Evolutionary conservation across 2,113 vertebrate species (phyloP).

Genomic region (Hypomesus transpacificus): DNA sequence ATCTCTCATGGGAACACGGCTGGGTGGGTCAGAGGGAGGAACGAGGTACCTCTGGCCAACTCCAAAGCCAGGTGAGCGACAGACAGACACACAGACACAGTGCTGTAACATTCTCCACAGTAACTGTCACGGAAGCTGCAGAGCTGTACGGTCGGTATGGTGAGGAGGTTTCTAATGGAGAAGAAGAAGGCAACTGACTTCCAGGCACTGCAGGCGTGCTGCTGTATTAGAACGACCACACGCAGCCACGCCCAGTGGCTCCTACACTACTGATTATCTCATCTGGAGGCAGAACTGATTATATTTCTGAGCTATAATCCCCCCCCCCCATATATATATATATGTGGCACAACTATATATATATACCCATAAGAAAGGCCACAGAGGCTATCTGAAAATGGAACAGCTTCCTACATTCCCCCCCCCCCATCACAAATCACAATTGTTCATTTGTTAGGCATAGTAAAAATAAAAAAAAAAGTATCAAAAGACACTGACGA

Average conservation of each 20-base stretch:
- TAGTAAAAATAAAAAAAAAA: constrained; percentile 53
- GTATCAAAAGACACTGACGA: constrained; percentile 33
- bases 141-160: constrained; percentile 39
- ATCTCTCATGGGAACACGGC: too few species aligned
- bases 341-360: constrained; percentile 57
- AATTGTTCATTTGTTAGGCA: constrained; percentile 23
- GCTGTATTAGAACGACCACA: constrained; percentile 41
- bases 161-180: constrained; percentile 44
- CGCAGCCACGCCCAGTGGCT: constrained; percentile 11
- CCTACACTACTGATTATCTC: constrained; percentile 61
- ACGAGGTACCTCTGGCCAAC: too few species aligned
- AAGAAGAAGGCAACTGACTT: constrained; percentile 52
- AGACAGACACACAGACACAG: constrained; percentile 13
- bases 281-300: constrained; percentile 61
- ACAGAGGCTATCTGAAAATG: constrained; percentile 45
- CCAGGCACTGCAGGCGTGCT: constrained; percentile 55
- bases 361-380: constrained; percentile 65
- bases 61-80: too few species aligned
- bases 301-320: constrained; percentile 20
- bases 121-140: constrained; percentile 54
- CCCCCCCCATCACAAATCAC: constrained; percentile 31
- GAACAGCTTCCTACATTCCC: constrained; percentile 28
- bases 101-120: constrained; percentile 25
- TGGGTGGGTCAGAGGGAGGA: too few species aligned
- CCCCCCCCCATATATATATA: neutral